Evolutionary conservation across 2,797 vertebrate genomes (phyloP).

Genomic region (Emydoidea blandingii): DNA sequence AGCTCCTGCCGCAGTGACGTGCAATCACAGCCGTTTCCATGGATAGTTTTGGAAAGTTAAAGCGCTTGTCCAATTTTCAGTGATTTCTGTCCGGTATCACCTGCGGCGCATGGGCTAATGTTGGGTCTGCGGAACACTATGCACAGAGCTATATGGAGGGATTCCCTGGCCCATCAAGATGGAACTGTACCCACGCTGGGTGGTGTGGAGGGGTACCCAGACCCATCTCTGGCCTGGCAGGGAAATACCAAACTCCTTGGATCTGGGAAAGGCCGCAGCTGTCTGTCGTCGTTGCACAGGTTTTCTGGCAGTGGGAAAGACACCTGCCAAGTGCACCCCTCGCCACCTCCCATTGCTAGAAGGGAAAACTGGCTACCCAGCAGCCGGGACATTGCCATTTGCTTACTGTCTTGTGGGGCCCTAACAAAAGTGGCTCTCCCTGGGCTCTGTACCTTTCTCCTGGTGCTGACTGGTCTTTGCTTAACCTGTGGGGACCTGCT

Average conservation of each 20-base stretch:
- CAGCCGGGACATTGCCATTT: neutral
- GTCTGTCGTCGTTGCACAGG: neutral
- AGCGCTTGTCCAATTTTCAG: neutral
- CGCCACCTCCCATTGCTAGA: neutral
- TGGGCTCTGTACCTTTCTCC: neutral
- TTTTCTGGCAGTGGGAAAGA: neutral
- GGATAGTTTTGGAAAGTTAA: neutral
- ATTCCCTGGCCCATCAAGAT: neutral
- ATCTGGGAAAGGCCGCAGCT: neutral
- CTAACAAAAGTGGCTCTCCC: neutral
- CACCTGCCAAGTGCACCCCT: neutral
- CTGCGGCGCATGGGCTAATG: neutral
- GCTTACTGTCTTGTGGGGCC: neutral
- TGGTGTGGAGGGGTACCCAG: neutral
- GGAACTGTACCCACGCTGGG: neutral
- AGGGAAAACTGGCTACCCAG: neutral
- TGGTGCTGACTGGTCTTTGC: neutral
- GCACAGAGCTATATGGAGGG: neutral
- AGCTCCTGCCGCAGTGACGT: neutral
- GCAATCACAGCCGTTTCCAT: neutral
- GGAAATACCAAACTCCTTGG: neutral
- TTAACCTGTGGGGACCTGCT: neutral
- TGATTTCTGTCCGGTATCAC: neutral
- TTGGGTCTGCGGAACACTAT: neutral
- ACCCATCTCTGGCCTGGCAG: neutral